Evolutionary conservation across 1,140 invertebrate species (phyloP).

Genomic region (Cherax destructor): DNA sequence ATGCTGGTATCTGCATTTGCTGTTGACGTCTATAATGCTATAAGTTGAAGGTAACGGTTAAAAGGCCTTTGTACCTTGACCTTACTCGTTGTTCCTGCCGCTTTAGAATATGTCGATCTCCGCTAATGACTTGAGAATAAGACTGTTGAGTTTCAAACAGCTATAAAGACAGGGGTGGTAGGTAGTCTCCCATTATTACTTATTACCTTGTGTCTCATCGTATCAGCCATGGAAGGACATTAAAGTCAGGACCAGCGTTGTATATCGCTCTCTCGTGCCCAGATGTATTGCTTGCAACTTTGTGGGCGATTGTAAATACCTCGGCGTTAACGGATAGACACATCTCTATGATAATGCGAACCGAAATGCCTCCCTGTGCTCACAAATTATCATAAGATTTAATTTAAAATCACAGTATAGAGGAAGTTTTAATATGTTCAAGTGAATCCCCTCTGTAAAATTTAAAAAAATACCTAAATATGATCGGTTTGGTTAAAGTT

Average conservation of each 20-base stretch:
- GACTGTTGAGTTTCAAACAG: conserved; percentile 19
- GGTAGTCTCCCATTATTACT: conserved; percentile 28
- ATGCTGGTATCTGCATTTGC: background rate
- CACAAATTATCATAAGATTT: no score
- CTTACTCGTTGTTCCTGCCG: conserved; percentile 19
- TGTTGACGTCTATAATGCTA: background rate
- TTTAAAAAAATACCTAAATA: no score
- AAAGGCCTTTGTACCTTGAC: background rate
- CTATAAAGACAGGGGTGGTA: conserved; percentile 36
- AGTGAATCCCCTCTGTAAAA: no score
- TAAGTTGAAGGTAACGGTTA: background rate
- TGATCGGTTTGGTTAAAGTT: no score
- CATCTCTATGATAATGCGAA: no score
- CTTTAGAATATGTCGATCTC: conserved; percentile 27
- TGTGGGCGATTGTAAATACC: no score
- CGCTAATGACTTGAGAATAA: conserved; percentile 34
- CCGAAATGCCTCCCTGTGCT: no score
- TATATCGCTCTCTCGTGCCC: no score
- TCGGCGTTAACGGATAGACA: no score
- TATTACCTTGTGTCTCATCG: conserved; percentile 14
- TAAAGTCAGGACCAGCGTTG: background rate
- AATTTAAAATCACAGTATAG: no score
- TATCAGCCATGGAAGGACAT: conserved; percentile 9
- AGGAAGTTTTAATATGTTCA: no score
- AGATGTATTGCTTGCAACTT: no score